Conservation (phyloP, 2,888 invertebrate species). For the Neoaliturus tenellus region DNA sequence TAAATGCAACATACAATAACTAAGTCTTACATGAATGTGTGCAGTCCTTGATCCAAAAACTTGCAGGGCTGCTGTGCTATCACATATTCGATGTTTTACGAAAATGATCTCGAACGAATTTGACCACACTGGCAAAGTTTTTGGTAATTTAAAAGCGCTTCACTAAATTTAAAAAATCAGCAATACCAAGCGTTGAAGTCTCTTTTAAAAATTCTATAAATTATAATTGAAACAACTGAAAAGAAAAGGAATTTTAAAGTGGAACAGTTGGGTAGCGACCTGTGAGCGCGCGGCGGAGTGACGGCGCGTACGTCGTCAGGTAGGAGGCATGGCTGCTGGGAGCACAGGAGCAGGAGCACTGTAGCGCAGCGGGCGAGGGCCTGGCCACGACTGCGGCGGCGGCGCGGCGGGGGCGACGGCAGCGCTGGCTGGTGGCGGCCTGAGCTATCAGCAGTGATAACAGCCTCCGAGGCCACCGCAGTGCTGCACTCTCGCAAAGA, state of each 20-base stretch:
- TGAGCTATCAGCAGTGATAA: neutral
- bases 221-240: too few species aligned
- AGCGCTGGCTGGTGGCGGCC: neutral
- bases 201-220: neutral
- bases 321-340: neutral
- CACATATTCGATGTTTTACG: too few species aligned
- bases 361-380: neutral
- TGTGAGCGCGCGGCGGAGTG: neutral
- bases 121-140: too few species aligned
- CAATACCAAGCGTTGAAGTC: neutral
- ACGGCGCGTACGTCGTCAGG: neutral
- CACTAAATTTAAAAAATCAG: too few species aligned
- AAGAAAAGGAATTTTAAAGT: neutral
- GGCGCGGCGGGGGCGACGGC: conserved; percentile 1
- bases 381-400: conserved; percentile 1
- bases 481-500: too few species aligned
- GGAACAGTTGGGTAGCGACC: neutral
- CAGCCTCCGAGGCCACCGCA: too few species aligned
- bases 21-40: too few species aligned
- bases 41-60: too few species aligned
- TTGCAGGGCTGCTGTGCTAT: too few species aligned
- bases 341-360: neutral
- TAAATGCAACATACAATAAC: too few species aligned
- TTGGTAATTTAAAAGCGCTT: too few species aligned
- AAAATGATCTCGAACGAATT: too few species aligned